A percentile compares a stretch with the other conserved stretches of the same genome.
phyloP scores from a whole-genome alignment of 1,140 invertebrate genomes.

The Halotydeus destructor region DNA sequence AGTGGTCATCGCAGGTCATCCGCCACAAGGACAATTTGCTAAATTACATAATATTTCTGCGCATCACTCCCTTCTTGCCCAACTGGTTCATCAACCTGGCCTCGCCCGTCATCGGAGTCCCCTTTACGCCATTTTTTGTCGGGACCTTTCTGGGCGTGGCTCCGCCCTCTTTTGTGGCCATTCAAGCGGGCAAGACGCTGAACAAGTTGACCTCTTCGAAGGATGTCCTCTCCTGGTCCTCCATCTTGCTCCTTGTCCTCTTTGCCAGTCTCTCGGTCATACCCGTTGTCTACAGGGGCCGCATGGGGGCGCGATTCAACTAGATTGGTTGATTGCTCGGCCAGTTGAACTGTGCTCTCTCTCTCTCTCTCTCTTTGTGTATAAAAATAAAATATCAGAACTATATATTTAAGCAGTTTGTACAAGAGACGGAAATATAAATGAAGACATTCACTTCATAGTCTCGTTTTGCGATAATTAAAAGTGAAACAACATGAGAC shows the following conservation, averaged over 20 bases:
- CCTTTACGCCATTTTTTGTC: slow-evolving; percentile 68
- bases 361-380: no score
- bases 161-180: slow-evolving; percentile 88
- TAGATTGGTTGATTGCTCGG: no score
- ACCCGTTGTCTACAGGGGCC: slow-evolving; percentile 73
- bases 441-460: no score
- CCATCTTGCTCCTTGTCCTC: slow-evolving; percentile 38
- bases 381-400: no score
- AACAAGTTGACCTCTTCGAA: slow-evolving; percentile 73
- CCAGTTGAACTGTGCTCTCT: no score
- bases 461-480: no score
- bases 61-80: slow-evolving; percentile 90
- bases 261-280: slow-evolving; percentile 51
- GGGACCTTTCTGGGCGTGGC: slow-evolving; percentile 77
- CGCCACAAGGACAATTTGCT: slow-evolving; percentile 56
- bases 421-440: no score
- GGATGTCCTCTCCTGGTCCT: slow-evolving; percentile 71
- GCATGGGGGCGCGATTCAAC: slow-evolving; percentile 56
- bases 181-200: slow-evolving; percentile 88
- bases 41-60: slow-evolving; percentile 89
- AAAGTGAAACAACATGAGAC: no score
- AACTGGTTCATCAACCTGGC: slow-evolving; percentile 99
- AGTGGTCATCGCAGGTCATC: slow-evolving; percentile 48
- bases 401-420: no score
- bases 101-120: slow-evolving; percentile 88